Conservation (phyloP, 2,113 vertebrate species). For the Trachemys scripta region DNA sequence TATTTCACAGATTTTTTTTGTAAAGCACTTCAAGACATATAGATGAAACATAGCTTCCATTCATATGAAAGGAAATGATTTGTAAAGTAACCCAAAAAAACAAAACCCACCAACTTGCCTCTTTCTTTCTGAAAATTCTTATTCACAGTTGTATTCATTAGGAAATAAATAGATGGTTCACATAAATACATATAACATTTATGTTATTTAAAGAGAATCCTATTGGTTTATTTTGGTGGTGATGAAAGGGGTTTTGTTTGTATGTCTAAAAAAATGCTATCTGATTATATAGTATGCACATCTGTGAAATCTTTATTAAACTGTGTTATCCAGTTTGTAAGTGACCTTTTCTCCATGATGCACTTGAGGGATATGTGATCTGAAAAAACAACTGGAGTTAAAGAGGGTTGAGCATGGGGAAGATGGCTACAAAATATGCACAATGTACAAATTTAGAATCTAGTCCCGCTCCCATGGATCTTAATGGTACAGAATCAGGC, state of each 20-base stretch:
- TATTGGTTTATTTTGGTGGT: not conserved
- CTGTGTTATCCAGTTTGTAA: not conserved
- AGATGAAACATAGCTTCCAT: slow-evolving; percentile 15
- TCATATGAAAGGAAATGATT: not conserved
- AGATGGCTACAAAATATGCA: not conserved
- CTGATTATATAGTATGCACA: not conserved
- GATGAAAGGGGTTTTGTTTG: not conserved
- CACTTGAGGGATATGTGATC: not conserved
- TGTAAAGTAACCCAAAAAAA: not conserved
- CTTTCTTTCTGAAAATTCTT: not conserved
- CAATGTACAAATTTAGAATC: not conserved
- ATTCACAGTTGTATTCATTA: not conserved
- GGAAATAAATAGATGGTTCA: not conserved
- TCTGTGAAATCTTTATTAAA: not conserved
- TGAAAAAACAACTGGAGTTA: not conserved
- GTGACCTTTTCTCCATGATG: not conserved
- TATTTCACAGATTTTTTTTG: slow-evolving; percentile 33
- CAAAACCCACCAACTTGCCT: not conserved
- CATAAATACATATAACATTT: not conserved
- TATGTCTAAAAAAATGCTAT: not conserved
- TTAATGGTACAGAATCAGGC: not conserved
- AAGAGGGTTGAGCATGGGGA: not conserved
- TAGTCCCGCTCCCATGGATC: not conserved
- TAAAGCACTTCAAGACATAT: not conserved
- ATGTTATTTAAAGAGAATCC: not conserved